A percentile compares a stretch with the other conserved stretches of the same genome.
Evolutionary conservation across 2,797 vertebrate species (phyloP).

Genomic region (Euphonia xanthogaster): DNA sequence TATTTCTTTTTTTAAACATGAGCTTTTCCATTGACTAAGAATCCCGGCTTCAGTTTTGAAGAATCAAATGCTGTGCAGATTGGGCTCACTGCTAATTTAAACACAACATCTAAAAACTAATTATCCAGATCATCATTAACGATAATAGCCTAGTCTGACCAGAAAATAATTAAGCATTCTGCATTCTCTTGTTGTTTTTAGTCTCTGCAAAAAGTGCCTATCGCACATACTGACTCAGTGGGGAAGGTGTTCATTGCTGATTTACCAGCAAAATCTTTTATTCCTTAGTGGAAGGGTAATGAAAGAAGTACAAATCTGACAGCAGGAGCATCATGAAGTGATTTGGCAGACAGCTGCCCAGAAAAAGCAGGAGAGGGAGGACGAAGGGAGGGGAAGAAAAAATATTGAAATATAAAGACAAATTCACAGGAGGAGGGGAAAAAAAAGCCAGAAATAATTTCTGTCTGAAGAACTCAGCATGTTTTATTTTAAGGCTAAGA

Average conservation of each 20-base stretch:
- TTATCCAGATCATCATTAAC: slow-evolving; percentile 63
- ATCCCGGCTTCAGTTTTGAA: neutral
- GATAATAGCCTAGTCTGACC: slow-evolving; percentile 51
- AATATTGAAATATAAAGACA: neutral
- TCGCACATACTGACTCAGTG: neutral
- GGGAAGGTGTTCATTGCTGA: slow-evolving; percentile 25
- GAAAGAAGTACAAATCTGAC: slow-evolving; percentile 46
- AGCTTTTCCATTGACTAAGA: neutral
- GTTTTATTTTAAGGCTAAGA: slow-evolving; percentile 11
- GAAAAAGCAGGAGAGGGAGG: neutral
- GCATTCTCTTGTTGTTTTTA: slow-evolving; percentile 49
- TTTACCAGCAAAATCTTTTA: slow-evolving; percentile 46
- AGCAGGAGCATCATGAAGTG: slow-evolving; percentile 35
- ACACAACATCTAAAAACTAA: slow-evolving; percentile 61
- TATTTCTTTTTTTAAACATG: neutral
- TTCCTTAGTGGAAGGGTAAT: slow-evolving; percentile 42
- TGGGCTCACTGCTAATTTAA: slow-evolving; percentile 53
- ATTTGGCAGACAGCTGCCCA: slow-evolving; percentile 32
- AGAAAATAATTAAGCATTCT: slow-evolving; percentile 66
- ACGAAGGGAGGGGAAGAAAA: neutral
- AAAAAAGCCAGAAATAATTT: neutral
- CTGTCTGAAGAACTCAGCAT: neutral
- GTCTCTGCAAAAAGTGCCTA: slow-evolving; percentile 36
- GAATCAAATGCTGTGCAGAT: slow-evolving; percentile 32
- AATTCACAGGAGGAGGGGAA: neutral